phyloP scores from a whole-genome alignment of 2,113 vertebrate genomes.

The Bothrops jararaca region DNA sequence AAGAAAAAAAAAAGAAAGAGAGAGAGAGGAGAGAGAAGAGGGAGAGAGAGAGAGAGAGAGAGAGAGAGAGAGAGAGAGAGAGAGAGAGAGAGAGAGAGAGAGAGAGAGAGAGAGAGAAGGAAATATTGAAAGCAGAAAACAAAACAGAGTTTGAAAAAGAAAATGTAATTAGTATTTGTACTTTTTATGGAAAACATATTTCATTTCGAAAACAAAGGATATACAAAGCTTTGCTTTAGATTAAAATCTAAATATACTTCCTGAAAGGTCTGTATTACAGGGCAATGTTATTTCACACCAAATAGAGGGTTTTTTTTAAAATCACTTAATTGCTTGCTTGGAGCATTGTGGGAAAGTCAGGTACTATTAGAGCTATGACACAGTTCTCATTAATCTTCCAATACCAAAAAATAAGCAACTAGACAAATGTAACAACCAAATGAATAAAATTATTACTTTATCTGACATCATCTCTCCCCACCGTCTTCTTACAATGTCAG shows the following conservation, averaged over 20 bases:
- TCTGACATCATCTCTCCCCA: neutral
- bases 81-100: too few species aligned
- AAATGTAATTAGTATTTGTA: neutral
- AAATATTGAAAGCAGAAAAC: neutral
- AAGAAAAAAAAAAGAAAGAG: too few species aligned
- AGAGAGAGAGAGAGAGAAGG: neutral
- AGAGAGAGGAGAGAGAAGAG: too few species aligned
- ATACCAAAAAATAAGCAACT: neutral
- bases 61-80: too few species aligned
- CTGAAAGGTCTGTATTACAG: neutral
- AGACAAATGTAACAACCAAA: neutral
- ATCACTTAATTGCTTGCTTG: constrained; percentile 20
- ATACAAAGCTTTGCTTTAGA: neutral
- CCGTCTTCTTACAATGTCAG: too few species aligned
- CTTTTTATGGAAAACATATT: neutral
- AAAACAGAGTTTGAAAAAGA: neutral
- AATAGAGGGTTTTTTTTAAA: neutral
- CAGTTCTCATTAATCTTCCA: constrained; percentile 3
- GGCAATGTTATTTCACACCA: neutral
- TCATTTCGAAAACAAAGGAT: neutral
- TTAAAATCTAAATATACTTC: constrained; percentile 3
- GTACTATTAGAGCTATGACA: neutral
- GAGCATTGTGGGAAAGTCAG: neutral
- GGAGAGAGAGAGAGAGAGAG: too few species aligned
- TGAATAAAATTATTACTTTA: neutral